phyloP scores from a whole-genome alignment of 2,797 vertebrate species.

The Epinephelus malabaricus region DNA sequence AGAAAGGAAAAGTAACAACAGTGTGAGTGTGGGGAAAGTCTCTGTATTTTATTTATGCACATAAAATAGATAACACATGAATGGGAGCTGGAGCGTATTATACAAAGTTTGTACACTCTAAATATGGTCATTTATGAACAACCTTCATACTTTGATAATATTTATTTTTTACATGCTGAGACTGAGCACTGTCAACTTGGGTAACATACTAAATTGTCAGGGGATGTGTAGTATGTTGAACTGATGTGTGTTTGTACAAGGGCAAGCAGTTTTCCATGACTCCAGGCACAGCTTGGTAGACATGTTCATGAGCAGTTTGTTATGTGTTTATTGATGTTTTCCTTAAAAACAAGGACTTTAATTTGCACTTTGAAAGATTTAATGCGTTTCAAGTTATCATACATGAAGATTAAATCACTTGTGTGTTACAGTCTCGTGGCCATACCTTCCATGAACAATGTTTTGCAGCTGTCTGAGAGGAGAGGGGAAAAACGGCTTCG shows the following conservation, averaged over 20 bases:
- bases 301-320: background rate
- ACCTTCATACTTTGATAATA: background rate
- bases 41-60: background rate
- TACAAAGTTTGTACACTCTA: background rate
- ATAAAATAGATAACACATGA: background rate
- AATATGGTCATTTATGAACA: too few relatives aligned
- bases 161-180: background rate
- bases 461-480: background rate
- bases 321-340: background rate
- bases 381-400: too few relatives aligned
- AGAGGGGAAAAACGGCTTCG: background rate
- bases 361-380: background rate
- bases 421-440: background rate
- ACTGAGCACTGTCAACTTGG: too few relatives aligned
- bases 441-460: background rate
- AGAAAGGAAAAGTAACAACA: conserved; percentile 4
- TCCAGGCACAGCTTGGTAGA: too few relatives aligned
- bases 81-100: background rate
- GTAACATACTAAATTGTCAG: too few relatives aligned
- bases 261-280: too few relatives aligned
- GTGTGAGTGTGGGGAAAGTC: background rate
- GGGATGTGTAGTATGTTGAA: too few relatives aligned
- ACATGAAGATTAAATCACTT: background rate
- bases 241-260: too few relatives aligned
- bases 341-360: background rate